Evolutionary conservation across 2,888 invertebrate species (phyloP).

Genomic region (Dorcus parallelipipedus): DNA sequence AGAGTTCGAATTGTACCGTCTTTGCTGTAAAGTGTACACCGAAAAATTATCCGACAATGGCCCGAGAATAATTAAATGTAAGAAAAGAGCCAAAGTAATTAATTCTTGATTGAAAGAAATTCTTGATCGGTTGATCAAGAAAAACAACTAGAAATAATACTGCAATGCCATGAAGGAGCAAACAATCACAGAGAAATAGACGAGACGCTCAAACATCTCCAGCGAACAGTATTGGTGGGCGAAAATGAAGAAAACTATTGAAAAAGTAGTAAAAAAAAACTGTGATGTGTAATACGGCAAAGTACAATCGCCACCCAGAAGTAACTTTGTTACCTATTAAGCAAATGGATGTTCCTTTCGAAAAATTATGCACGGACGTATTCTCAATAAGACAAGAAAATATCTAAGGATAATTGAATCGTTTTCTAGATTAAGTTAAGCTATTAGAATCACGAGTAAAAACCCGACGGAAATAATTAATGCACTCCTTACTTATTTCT

Average conservation of each 20-base stretch:
- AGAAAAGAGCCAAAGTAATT: conserved; percentile 1
- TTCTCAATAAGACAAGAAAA: neutral
- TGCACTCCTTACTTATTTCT: neutral
- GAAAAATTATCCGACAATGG: neutral
- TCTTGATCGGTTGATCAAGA: neutral
- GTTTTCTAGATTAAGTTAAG: too few species aligned
- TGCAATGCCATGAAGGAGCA: neutral
- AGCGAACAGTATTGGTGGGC: neutral
- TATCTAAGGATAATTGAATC: neutral
- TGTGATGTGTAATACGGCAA: neutral
- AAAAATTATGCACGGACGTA: neutral
- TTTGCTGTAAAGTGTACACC: too few species aligned
- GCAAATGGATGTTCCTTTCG: neutral
- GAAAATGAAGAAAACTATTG: neutral
- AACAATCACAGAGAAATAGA: neutral
- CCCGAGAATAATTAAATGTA: conserved; percentile 15
- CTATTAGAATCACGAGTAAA: too few species aligned
- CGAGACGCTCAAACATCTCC: neutral
- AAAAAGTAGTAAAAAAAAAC: neutral
- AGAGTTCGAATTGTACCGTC: too few species aligned
- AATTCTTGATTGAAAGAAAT: too few species aligned
- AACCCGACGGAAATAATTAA: neutral
- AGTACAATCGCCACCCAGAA: neutral
- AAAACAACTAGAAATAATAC: neutral
- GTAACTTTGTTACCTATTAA: neutral